Evolutionary conservation across 2,797 vertebrate species (phyloP).

Genomic region (Sphenodon punctatus): DNA sequence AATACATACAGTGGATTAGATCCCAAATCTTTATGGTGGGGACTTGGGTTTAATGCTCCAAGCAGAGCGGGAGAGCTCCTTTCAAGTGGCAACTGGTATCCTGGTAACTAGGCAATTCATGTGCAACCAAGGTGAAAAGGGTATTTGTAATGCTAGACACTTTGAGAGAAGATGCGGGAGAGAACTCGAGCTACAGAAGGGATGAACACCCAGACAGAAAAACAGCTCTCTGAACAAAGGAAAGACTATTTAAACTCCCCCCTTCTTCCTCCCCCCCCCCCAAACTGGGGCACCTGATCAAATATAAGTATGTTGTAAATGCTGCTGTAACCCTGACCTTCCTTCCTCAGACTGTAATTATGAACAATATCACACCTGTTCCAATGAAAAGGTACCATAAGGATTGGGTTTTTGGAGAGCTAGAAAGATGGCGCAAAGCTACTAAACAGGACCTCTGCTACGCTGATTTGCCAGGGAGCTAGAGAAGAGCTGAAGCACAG

Average conservation of each 20-base stretch:
- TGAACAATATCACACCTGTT: slow-evolving; percentile 31
- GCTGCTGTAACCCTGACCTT: neutral
- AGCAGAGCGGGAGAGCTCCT: neutral
- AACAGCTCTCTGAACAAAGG: slow-evolving; percentile 3
- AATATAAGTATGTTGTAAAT: slow-evolving; percentile 21
- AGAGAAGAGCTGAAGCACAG: neutral
- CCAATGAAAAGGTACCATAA: slow-evolving; percentile 19
- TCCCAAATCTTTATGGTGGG: slow-evolving; percentile 14
- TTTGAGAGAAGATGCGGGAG: no score
- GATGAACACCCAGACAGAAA: no score
- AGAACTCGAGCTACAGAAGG: no score
- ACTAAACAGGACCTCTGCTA: neutral
- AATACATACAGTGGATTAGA: neutral
- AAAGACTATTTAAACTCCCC: slow-evolving; percentile 20
- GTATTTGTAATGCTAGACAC: slow-evolving; percentile 28
- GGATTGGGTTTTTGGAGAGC: neutral
- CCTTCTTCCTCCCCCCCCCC: neutral
- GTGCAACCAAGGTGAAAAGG: slow-evolving; percentile 47
- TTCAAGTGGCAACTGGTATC: slow-evolving; percentile 26
- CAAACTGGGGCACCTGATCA: slow-evolving; percentile 52
- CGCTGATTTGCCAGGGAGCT: neutral
- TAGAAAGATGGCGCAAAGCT: neutral
- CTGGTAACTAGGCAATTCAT: slow-evolving; percentile 12
- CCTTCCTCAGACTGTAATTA: neutral
- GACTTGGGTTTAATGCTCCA: neutral